Evolutionary conservation across 2,888 invertebrate species (phyloP).

Genomic region (Scelioninae gen. 2): DNA sequence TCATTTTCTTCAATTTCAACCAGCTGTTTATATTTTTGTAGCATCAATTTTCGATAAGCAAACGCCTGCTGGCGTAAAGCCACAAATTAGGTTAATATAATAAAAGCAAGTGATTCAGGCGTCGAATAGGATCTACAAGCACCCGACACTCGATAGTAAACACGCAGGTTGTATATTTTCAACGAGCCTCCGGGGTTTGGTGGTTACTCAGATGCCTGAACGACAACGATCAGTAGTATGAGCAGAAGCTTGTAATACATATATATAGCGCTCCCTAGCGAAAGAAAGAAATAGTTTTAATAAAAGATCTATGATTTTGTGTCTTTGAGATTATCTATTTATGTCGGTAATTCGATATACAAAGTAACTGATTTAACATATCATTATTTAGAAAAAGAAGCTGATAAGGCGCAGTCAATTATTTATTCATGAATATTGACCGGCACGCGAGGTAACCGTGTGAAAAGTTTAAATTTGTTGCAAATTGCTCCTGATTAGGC

Average conservation of each 20-base stretch:
- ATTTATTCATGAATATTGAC: constrained; percentile 45
- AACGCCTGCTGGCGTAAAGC: neutral
- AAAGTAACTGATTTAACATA: neutral
- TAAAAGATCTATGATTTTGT: too few relatives aligned
- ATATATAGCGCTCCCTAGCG: too few relatives aligned
- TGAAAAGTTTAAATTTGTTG: constrained; percentile 55
- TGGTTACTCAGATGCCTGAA: too few relatives aligned
- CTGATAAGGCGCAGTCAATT: constrained; percentile 42
- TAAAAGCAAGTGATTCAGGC: constrained; percentile 12
- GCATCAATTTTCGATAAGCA: constrained; percentile 20
- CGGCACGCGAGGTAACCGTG: constrained; percentile 26
- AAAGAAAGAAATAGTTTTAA: too few relatives aligned
- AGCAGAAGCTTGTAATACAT: too few relatives aligned
- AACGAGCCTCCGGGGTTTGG: too few relatives aligned
- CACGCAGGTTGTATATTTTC: too few relatives aligned
- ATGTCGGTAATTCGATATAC: neutral
- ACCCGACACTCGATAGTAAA: too few relatives aligned
- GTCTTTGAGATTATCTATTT: too few relatives aligned
- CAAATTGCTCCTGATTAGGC: constrained; percentile 52
- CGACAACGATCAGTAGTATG: too few relatives aligned
- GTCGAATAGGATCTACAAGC: too few relatives aligned
- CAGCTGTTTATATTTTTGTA: constrained; percentile 21
- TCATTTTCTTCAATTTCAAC: constrained; percentile 18
- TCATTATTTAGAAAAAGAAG: constrained; percentile 6
- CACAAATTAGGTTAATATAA: constrained; percentile 13